phyloP scores from a whole-genome alignment of 2,888 invertebrate genomes.

The Lepidochitona cinerea region DNA sequence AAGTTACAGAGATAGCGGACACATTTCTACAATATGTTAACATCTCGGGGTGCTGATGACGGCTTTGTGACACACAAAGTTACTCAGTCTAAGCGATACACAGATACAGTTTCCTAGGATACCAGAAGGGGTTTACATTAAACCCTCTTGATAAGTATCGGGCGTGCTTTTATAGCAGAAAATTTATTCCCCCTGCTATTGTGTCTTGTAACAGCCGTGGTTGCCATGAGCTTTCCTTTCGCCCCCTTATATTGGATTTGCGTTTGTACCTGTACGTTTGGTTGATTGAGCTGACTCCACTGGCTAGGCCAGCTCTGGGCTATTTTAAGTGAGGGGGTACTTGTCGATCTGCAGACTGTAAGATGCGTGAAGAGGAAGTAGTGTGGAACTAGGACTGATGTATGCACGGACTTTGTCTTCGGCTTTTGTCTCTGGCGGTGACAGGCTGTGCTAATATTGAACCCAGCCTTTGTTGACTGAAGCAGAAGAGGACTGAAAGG shows the following conservation, averaged over 20 bases:
- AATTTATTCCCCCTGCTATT: background rate
- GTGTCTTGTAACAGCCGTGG: background rate
- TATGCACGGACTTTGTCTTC: background rate
- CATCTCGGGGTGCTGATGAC: background rate
- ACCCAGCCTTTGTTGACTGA: background rate
- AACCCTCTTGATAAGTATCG: conserved; percentile 1
- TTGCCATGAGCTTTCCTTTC: background rate
- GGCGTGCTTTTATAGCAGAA: background rate
- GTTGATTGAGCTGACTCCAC: too few species aligned
- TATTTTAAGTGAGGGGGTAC: too few species aligned
- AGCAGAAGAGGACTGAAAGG: background rate
- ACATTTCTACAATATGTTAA: background rate
- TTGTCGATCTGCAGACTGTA: too few species aligned
- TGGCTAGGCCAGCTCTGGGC: too few species aligned
- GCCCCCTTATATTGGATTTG: background rate
- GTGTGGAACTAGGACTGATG: background rate
- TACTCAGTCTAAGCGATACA: background rate
- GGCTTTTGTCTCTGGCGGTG: background rate
- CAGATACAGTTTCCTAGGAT: background rate
- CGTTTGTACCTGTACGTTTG: too few species aligned
- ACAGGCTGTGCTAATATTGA: background rate
- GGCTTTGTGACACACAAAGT: background rate
- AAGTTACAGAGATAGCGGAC: too few species aligned
- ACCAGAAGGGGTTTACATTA: conserved; percentile 2
- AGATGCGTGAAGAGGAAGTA: background rate